phyloP scores from a whole-genome alignment of 2,113 vertebrate species.

The Brachirus orientalis region DNA sequence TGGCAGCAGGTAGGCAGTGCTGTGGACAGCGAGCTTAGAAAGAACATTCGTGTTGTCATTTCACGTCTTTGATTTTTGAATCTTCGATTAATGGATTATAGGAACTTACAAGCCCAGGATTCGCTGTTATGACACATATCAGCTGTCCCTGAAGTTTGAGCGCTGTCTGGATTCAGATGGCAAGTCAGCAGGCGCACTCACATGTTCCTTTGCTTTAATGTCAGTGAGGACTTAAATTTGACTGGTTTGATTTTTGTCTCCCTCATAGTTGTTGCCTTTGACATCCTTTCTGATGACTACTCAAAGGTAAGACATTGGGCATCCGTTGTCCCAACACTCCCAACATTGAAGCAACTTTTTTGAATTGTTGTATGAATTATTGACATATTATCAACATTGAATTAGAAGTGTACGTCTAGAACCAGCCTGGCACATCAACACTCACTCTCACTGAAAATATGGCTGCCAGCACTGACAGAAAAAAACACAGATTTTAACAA shows the following conservation, averaged over 20 bases:
- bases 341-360: too few species aligned
- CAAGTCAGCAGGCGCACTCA: conserved; percentile 57
- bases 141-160: conserved; percentile 97
- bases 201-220: neutral
- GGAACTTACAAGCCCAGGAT: conserved; percentile 97
- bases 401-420: too few species aligned
- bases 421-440: too few species aligned
- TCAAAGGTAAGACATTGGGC: conserved; percentile 88
- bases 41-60: neutral
- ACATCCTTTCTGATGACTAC: conserved; percentile 97
- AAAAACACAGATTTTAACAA: too few species aligned
- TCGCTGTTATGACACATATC: conserved; percentile 94
- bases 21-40: neutral
- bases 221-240: neutral
- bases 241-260: conserved; percentile 52
- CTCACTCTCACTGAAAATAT: too few species aligned
- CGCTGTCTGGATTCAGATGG: conserved; percentile 96
- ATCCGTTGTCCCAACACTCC: neutral
- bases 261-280: conserved; percentile 91
- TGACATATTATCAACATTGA: too few species aligned
- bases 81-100: conserved; percentile 50
- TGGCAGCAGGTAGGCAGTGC: conserved; percentile 87
- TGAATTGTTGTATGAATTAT: too few species aligned
- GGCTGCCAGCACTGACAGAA: too few species aligned
- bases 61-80: neutral